phyloP scores from a whole-genome alignment of 37 sponge, comb jelly and placozoan genomes.

The Spongilla lacustris region DNA sequence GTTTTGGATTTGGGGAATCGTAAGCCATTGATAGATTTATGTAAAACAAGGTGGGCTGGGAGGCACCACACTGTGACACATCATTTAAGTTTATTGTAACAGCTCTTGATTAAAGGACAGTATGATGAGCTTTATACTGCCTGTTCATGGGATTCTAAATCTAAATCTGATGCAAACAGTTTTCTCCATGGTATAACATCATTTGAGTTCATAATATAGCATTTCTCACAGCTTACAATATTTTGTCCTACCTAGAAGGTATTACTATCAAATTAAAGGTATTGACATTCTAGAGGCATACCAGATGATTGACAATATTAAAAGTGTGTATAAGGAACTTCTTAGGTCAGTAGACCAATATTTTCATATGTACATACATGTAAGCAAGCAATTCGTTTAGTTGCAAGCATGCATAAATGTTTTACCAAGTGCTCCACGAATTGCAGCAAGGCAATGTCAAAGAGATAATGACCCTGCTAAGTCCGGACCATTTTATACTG shows the following conservation, averaged over 20 bases:
- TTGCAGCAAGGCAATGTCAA: constrained; percentile 42
- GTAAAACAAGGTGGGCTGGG: constrained; percentile 57
- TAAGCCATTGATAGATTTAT: constrained; percentile 47
- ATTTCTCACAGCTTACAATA: background rate
- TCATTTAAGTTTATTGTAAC: constrained; percentile 39
- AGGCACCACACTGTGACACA: constrained; percentile 44
- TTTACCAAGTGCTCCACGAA: constrained; percentile 35
- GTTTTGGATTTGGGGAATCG: constrained; percentile 10
- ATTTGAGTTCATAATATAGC: constrained; percentile 32
- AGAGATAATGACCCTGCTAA: constrained; percentile 35
- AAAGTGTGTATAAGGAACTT: constrained; percentile 15
- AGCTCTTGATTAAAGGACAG: constrained; percentile 20
- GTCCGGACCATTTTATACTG: constrained; percentile 36
- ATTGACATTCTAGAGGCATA: constrained; percentile 59
- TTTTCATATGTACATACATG: constrained; percentile 22
- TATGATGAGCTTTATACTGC: constrained; percentile 31
- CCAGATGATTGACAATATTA: constrained; percentile 29
- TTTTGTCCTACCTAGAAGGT: constrained; percentile 38
- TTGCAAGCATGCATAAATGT: constrained; percentile 25
- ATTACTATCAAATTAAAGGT: constrained; percentile 56
- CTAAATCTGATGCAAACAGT: constrained; percentile 13
- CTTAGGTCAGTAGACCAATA: constrained; percentile 16
- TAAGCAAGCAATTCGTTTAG: constrained; percentile 18
- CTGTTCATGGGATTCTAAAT: constrained; percentile 23
- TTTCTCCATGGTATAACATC: constrained; percentile 36